Evolutionary conservation across 2,888 invertebrate species (phyloP), one percentile per base, ranked within the genome.

Genomic region (Pseudeuparius sepicola): DNA sequence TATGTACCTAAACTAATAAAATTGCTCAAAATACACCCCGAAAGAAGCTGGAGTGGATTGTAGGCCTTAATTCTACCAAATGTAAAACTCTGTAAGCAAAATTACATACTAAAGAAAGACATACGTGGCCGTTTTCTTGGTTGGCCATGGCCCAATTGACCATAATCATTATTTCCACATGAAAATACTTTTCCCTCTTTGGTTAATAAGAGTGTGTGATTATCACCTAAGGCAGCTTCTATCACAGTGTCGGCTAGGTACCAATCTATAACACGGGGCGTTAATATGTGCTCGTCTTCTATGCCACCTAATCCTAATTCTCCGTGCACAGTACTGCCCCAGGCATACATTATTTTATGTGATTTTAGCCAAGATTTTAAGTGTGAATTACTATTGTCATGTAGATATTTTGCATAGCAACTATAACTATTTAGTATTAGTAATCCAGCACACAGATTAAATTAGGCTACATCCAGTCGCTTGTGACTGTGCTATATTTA

Each of bases 121-220:
- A 68, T 71, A 77, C 76, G 73, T 65, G 77, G 72, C 66, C 73
- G 66, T 68, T 73, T 76, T 53, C 71, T 67, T 25, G 74, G 66
- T 50, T 70, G 65, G 17, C 70, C 67, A 53, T 83, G 83, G 4
- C 94, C 96, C 34, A 97, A 70, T 59, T 97, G 96, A 1, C 90
- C 88, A 51, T 76, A 76, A 54, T 92, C 90, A 67, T 97, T 97
- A 56, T 73, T 84, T 2, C 97, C 97, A 67, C 93, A 94, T 2
- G 90, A 82, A 62, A 78, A 92, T 4, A 94, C 67, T 50, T 79
- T 71, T 6, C 94, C 93, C 55, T 75, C 73, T 38, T 67, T 65
- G 1, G 84, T 78, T 1, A 90, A 65, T 43, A 90, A 71, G 9
- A 93, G 57, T 0, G 87, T 81, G 59, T 93, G 90, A 46, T 77